Evolutionary conservation across 1,140 invertebrate genomes (phyloP), one percentile per base, ranked within the genome.

Genomic region (Pseudomyrmex sp.): DNA sequence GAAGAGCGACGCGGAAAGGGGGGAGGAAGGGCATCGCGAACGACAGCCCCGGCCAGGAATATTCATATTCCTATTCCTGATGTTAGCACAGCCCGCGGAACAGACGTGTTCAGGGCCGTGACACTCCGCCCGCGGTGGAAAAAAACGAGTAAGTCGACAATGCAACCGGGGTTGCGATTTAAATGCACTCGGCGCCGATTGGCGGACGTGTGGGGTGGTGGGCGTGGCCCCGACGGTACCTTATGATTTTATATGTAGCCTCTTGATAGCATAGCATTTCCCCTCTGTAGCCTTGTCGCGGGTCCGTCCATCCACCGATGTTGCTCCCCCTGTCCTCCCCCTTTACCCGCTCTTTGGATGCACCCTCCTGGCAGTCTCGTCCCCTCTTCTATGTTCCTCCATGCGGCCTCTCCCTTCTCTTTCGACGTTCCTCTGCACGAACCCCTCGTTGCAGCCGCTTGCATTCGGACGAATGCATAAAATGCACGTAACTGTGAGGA

Each of bases 231-330:
- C 79, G 75, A 59, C 72, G 65, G 76, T 91, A 86, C 91, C 89
- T 93, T 94, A 93, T 93, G 92, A 93, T 93, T 93, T 93, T 93
- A 93, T 93, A 92, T 92, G 90, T 91, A 93, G 89, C 88, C 87
- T 89, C 90, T 91, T 90, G 88, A 92, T 87, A 88, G 87, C 79
- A 75, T 56, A 82, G 48, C 72, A 52, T 77, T 66, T 70, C 65
- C 48, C 69, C 66, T 76, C 56, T 44, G 44, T 68, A 46, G 9
- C 74, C 56, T 68, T 65, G 58, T 61, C 52, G 46, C 59, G 18
- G 48, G 69, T 74, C 63, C 63, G 63, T 89, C 88, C 77, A 61
- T 84, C 79, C 68, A 58, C 23, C 76, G 52, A 83, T 68, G 56
- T 68, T 79, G 65, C 10, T 50, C 66, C 75, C 46, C 52, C 54